phyloP scores from a whole-genome alignment of 2,888 invertebrate genomes.

The Odontomyia ornata region DNA sequence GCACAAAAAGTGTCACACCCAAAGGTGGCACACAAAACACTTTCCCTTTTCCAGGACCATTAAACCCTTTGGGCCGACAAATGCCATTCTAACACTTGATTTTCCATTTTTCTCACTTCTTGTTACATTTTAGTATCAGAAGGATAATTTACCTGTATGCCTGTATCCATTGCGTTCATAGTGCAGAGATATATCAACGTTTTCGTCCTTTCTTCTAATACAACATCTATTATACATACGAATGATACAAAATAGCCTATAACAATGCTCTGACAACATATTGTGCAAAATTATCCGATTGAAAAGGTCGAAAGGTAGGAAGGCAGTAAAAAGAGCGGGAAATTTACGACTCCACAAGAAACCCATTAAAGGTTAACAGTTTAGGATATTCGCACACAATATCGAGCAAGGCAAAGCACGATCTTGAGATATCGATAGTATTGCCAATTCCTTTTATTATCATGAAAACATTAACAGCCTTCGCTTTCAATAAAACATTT shows the following conservation, averaged over 20 bases:
- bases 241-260: slow-evolving; percentile 45
- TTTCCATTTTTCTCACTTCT: slow-evolving; percentile 31
- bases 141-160: slow-evolving; percentile 45
- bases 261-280: slow-evolving; percentile 45
- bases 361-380: slow-evolving; percentile 54
- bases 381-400: slow-evolving; percentile 52
- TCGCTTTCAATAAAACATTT: slow-evolving; percentile 6
- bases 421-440: neutral
- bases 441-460: slow-evolving; percentile 35
- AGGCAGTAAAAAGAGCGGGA: slow-evolving; percentile 46
- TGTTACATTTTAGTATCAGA: slow-evolving; percentile 20
- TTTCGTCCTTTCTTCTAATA: slow-evolving; percentile 3
- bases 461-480: slow-evolving; percentile 47
- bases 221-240: slow-evolving; percentile 18
- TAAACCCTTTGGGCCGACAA: slow-evolving; percentile 35
- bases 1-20: neutral
- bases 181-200: neutral
- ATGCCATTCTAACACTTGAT: slow-evolving; percentile 38
- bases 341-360: slow-evolving; percentile 56
- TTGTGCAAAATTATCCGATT: slow-evolving; percentile 48
- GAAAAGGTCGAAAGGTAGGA: slow-evolving; percentile 45
- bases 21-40: neutral
- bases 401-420: slow-evolving; percentile 3
- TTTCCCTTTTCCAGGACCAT: neutral
- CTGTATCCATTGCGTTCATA: slow-evolving; percentile 8